These are phyloP conservation scores for Premnoplex brunnescens DNA, from an alignment of 2,797 vertebrate genomes.

Conservation along the genomic window DNA sequence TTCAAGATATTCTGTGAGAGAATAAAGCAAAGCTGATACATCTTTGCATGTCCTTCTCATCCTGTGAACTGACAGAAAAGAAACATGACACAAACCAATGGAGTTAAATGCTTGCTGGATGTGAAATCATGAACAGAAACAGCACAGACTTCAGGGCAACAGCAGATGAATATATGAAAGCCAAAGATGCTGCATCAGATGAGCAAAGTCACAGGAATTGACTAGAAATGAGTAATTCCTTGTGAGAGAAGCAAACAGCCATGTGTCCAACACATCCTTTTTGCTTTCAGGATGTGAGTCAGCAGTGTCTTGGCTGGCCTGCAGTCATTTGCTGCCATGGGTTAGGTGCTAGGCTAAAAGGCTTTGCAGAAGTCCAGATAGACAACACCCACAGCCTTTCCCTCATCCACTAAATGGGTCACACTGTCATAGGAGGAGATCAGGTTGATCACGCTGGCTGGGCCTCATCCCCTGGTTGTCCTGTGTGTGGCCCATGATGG, in stretches of 20 bases:
- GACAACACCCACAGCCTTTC: neutral
- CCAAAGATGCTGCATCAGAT: neutral
- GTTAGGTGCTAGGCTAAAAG: neutral
- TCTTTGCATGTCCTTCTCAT: neutral
- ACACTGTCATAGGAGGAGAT: neutral
- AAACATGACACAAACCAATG: neutral
- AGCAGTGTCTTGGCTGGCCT: neutral
- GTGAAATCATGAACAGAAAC: neutral
- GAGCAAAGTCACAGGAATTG: neutral
- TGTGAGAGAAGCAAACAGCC: neutral
- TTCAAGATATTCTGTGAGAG: neutral
- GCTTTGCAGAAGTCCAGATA: neutral
- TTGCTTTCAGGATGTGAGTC: neutral
- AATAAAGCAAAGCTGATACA: neutral
- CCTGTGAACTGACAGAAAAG: neutral
- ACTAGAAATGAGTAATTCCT: neutral
- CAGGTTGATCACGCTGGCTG: accelerated
- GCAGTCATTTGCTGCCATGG: neutral
- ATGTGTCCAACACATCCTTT: neutral
- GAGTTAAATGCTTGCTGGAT: neutral
- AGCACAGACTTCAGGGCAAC: neutral
- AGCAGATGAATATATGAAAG: neutral
- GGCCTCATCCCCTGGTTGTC: neutral
- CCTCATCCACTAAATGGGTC: neutral
- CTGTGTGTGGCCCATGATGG: accelerated